These are phyloP conservation scores for Caenorhabditis sp. DNA, from an alignment of 2,888 invertebrate species.

Conservation along the genomic window DNA sequence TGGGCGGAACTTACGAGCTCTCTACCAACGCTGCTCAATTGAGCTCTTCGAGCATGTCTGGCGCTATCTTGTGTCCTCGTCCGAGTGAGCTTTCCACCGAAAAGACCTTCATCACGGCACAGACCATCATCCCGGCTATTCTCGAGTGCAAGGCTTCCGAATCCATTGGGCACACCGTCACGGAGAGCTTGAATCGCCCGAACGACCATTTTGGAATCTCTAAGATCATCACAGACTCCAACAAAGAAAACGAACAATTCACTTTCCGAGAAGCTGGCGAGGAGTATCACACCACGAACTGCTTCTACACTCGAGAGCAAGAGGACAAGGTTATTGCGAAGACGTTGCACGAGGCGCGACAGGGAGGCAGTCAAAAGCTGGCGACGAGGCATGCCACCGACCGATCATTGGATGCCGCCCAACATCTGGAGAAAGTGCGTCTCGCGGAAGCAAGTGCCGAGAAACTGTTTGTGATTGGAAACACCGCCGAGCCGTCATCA, in stretches of 20 bases:
- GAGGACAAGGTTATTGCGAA: conserved; percentile 39
- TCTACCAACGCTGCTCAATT: conserved; percentile 51
- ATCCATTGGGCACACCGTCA: conserved; percentile 37
- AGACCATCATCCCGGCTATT: conserved; percentile 46
- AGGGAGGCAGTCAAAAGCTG: conserved; percentile 63
- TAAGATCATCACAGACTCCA: conserved; percentile 51
- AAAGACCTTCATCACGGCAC: conserved; percentile 59
- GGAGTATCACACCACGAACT: conserved; percentile 70
- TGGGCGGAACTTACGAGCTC: conserved; percentile 60
- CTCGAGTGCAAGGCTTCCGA: conserved; percentile 46
- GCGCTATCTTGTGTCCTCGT: conserved; percentile 54
- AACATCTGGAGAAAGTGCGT: conserved; percentile 59
- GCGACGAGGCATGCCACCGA: conserved; percentile 56
- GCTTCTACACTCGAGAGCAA: conserved; percentile 63
- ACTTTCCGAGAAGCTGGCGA: conserved; percentile 61
- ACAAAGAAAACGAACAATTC: conserved; percentile 54
- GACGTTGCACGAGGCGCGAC: conserved; percentile 61
- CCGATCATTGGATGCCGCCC: conserved; percentile 23
- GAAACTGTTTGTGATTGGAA: conserved; percentile 58
- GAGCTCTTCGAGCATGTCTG: conserved; percentile 45
- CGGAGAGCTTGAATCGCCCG: conserved; percentile 47
- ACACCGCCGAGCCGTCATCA: conserved; percentile 26
- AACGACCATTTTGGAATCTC: conserved; percentile 29
- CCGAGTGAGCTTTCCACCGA: conserved; percentile 56
- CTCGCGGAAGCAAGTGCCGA: conserved; percentile 57